A percentile compares a stretch with the other conserved stretches of the same genome.
Evolutionary conservation across 2,113 vertebrate species (phyloP).

Genomic region (Oenanthe melanoleuca): DNA sequence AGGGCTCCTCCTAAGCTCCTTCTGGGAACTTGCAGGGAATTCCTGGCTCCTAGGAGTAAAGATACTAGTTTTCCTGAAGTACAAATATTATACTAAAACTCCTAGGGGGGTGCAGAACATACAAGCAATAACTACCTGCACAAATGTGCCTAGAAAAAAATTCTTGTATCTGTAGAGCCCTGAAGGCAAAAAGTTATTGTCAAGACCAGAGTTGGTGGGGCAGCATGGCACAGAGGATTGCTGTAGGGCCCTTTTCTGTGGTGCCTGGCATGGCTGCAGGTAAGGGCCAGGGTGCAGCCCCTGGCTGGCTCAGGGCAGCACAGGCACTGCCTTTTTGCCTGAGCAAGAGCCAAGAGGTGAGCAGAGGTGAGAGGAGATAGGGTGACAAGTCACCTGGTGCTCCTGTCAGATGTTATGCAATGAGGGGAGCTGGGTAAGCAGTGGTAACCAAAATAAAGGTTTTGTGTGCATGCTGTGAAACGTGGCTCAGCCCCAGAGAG

Average conservation of each 20-base stretch:
- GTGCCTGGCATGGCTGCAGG: background rate
- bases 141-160: background rate
- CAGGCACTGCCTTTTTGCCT: background rate
- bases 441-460: background rate
- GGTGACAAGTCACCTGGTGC: background rate
- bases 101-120: background rate
- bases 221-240: rapidly evolving
- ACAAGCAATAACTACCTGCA: background rate
- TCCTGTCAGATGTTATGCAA: background rate
- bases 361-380: background rate
- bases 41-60: background rate
- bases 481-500: background rate
- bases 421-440: background rate
- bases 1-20: background rate
- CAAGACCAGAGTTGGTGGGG: background rate
- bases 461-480: background rate
- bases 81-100: background rate
- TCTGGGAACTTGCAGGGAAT: background rate
- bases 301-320: background rate
- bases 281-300: background rate
- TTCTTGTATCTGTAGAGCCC: background rate
- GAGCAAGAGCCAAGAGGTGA: background rate
- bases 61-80: background rate
- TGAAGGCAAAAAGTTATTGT: background rate
- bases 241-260: rapidly evolving